phyloP scores from a whole-genome alignment of 2,888 invertebrate species.

The Acleris sparsana region DNA sequence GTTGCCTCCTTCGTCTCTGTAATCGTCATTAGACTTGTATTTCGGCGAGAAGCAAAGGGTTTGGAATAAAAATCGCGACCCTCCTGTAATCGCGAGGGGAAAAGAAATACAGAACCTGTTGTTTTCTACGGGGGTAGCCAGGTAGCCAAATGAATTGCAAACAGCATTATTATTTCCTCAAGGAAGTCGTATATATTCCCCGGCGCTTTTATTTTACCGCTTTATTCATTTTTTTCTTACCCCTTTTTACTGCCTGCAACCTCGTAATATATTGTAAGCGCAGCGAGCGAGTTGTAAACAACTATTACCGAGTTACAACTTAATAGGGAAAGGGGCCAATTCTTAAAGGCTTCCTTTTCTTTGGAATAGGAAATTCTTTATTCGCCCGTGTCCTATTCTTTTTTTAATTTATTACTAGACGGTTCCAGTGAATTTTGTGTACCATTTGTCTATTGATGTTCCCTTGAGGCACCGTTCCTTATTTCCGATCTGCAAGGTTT shows the following conservation, averaged over 20 bases:
- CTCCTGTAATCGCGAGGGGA: constrained; percentile 67
- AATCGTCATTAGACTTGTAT: constrained; percentile 72
- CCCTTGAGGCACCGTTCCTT: no score
- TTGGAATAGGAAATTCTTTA: constrained; percentile 11
- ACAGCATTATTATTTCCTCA: constrained; percentile 84
- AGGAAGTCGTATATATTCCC: constrained; percentile 84
- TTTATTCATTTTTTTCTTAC: constrained; percentile 78
- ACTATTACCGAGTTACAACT: constrained; percentile 69
- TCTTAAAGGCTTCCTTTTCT: constrained; percentile 44
- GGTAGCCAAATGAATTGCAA: constrained; percentile 85
- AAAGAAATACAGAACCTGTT: constrained; percentile 69
- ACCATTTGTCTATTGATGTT: no score
- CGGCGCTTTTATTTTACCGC: constrained; percentile 80
- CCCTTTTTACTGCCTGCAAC: constrained; percentile 81
- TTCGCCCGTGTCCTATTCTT: background rate
- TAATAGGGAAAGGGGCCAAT: constrained; percentile 66
- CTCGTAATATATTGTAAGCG: constrained; percentile 82
- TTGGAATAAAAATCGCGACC: constrained; percentile 71
- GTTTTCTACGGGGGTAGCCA: constrained; percentile 78
- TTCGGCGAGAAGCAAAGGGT: constrained; percentile 73
- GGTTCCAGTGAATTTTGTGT: no score
- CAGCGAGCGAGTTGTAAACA: constrained; percentile 79
- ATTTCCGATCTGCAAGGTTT: no score
- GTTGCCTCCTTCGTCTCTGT: constrained; percentile 49
- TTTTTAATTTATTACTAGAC: background rate